These are phyloP conservation scores for Aphaenogaster floridana DNA, from an alignment of 1,140 invertebrate genomes.

Conservation along the genomic window DNA sequence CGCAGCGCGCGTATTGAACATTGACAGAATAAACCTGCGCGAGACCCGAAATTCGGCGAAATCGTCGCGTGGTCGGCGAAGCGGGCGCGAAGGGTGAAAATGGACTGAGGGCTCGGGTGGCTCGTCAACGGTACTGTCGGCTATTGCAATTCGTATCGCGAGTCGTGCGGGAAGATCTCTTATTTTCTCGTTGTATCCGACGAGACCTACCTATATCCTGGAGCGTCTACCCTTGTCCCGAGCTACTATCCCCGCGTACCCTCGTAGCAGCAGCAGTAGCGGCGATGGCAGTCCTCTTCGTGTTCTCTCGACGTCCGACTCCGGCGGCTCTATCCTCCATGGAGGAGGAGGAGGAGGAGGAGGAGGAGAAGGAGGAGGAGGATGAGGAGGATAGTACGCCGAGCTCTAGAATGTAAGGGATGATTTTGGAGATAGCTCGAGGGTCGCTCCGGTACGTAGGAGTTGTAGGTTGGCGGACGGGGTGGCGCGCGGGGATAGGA, in stretches of 20 bases:
- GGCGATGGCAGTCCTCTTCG: slow-evolving; percentile 55
- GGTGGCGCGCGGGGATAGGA: slow-evolving; percentile 52
- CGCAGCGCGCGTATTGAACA: background rate
- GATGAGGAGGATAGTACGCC: slow-evolving; percentile 77
- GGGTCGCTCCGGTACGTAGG: slow-evolving; percentile 82
- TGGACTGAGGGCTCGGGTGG: slow-evolving; percentile 1
- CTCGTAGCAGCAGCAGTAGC: slow-evolving; percentile 21
- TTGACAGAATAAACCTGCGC: background rate
- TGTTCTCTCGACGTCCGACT: slow-evolving; percentile 79
- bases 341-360: slow-evolving; percentile 63
- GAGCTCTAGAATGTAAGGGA: slow-evolving; percentile 85
- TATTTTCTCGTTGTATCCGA: slow-evolving; percentile 83
- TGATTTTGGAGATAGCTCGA: slow-evolving; percentile 87
- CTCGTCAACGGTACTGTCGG: slow-evolving; percentile 61
- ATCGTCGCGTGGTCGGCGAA: slow-evolving; percentile 4
- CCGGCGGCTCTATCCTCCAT: slow-evolving; percentile 71
- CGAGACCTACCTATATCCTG: slow-evolving; percentile 77
- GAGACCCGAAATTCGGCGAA: slow-evolving; percentile 8
- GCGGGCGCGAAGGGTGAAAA: slow-evolving; percentile 39
- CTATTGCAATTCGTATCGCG: slow-evolving; percentile 82
- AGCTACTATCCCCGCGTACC: slow-evolving; percentile 27
- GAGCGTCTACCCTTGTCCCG: slow-evolving; percentile 74
- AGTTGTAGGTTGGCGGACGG: slow-evolving; percentile 76
- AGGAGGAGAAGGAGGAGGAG: background rate
- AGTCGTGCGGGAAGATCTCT: slow-evolving; percentile 79